Conservation (phyloP, 2,888 invertebrate species). For the Lottia gigantea region DNA sequence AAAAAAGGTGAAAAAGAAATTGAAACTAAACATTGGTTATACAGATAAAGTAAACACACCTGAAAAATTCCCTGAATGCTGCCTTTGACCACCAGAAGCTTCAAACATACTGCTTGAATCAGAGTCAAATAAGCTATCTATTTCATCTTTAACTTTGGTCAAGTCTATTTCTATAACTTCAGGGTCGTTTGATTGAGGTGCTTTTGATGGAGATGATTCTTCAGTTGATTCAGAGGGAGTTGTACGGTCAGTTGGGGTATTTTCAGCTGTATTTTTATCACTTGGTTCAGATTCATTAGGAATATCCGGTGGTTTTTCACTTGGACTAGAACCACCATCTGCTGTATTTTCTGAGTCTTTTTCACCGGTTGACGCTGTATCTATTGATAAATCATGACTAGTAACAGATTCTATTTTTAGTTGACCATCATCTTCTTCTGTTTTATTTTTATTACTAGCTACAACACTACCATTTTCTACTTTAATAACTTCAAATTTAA, state of each 20-base stretch:
- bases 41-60: background rate
- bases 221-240: background rate
- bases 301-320: background rate
- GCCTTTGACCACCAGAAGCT: background rate
- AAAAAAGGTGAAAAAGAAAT: no score
- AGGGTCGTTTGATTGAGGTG: background rate
- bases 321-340: background rate
- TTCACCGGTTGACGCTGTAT: background rate
- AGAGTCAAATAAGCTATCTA: background rate
- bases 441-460: constrained; percentile 4
- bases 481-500: constrained; percentile 9
- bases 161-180: constrained; percentile 10
- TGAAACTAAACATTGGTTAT: no score
- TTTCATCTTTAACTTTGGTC: constrained; percentile 2
- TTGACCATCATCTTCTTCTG: constrained; percentile 1
- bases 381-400: constrained; percentile 10
- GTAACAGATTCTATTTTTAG: constrained; percentile 7
- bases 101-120: background rate
- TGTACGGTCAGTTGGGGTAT: background rate
- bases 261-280: background rate
- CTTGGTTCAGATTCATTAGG: background rate
- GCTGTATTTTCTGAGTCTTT: background rate
- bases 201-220: background rate
- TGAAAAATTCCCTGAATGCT: background rate
- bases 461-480: constrained; percentile 11